Conservation (phyloP, 1,140 invertebrate species). For the Phenacoccus solenopsis region DNA sequence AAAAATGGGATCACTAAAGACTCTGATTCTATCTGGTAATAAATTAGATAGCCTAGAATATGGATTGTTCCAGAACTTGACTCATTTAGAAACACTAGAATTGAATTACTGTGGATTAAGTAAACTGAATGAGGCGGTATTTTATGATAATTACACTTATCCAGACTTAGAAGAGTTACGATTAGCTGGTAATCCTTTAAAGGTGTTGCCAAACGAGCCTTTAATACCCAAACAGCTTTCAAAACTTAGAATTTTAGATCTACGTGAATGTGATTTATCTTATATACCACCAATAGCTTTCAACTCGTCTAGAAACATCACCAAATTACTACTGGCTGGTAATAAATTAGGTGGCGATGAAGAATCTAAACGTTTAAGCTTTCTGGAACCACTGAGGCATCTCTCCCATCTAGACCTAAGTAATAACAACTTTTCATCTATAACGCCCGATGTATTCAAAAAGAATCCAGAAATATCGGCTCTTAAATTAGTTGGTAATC, state of each 20-base stretch:
- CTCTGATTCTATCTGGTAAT: constrained; percentile 52
- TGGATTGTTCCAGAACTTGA: constrained; percentile 53
- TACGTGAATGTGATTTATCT: constrained; percentile 50
- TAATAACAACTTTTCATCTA: constrained; percentile 46
- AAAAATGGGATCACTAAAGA: constrained; percentile 52
- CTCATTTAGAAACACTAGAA: constrained; percentile 48
- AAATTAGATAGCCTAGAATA: constrained; percentile 49
- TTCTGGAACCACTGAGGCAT: constrained; percentile 42
- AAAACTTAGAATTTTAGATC: constrained; percentile 45
- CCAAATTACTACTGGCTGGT: constrained; percentile 45
- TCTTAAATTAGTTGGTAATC: constrained; percentile 51
- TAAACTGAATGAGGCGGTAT: constrained; percentile 46
- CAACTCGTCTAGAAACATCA: constrained; percentile 45
- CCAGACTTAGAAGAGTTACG: constrained; percentile 53
- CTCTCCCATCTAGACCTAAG: constrained; percentile 49
- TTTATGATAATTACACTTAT: constrained; percentile 49
- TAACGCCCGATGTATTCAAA: constrained; percentile 41
- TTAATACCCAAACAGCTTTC: constrained; percentile 50
- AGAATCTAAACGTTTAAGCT: constrained; percentile 37
- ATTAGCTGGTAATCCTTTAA: constrained; percentile 51
- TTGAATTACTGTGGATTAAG: constrained; percentile 53
- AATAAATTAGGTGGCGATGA: constrained; percentile 40
- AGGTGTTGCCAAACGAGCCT: constrained; percentile 37
- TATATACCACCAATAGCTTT: constrained; percentile 48
- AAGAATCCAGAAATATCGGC: constrained; percentile 41